phyloP scores from a whole-genome alignment of 2,113 vertebrate genomes.

The Capra hircus region DNA sequence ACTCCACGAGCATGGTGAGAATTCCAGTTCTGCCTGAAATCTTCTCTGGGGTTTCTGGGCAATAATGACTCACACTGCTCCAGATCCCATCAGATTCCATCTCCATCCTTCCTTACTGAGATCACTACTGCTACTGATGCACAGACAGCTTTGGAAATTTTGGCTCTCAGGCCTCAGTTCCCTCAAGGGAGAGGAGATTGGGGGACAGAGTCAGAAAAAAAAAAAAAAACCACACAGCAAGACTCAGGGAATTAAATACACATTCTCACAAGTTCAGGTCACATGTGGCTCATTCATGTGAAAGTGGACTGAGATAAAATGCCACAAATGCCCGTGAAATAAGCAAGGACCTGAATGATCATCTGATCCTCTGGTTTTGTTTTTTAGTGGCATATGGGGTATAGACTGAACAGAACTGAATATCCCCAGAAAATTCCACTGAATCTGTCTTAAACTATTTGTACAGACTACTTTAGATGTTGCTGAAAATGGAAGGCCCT shows the following conservation, averaged over 20 bases:
- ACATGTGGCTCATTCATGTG: neutral
- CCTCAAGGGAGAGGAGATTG: neutral
- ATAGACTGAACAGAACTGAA: neutral
- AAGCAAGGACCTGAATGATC: neutral
- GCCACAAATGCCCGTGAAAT: constrained; percentile 28
- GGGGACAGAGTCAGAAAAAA: neutral
- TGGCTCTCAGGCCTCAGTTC: neutral
- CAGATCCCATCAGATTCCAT: neutral
- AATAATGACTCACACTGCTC: neutral
- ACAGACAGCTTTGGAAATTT: neutral
- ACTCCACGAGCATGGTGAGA: neutral
- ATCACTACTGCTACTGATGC: neutral
- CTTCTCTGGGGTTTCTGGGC: neutral
- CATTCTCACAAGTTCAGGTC: neutral
- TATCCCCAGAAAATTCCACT: neutral
- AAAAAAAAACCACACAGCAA: neutral
- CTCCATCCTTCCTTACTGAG: neutral
- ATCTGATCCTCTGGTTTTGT: constrained; percentile 23
- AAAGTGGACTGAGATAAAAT: constrained; percentile 19
- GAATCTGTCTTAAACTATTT: neutral
- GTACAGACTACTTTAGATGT: neutral
- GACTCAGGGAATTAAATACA: neutral
- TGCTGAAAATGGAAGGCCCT: neutral
- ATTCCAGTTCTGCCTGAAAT: neutral
- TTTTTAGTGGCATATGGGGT: neutral